These are phyloP conservation scores for Oryzias dopingdopingensis DNA, from an alignment of 2,797 vertebrate species.

Conservation along the genomic window DNA sequence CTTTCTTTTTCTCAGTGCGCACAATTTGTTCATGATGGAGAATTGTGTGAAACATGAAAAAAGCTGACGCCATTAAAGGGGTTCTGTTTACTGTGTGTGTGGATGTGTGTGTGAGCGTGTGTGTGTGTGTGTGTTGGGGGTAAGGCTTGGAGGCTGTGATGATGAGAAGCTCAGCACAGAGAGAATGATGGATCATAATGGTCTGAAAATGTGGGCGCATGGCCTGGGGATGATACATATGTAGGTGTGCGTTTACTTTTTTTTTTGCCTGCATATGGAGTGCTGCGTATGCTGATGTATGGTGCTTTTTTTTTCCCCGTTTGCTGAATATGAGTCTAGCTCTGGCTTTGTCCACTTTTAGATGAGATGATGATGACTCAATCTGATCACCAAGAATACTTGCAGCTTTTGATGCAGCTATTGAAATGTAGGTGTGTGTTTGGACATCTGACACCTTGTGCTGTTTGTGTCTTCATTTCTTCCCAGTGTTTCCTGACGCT, in stretches of 20 bases:
- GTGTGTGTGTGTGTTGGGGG: constrained; percentile 5
- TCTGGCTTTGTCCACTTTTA: background rate
- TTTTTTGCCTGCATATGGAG: constrained; percentile 1
- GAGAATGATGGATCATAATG: constrained; percentile 56
- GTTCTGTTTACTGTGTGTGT: constrained; percentile 31
- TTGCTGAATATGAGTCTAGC: constrained; percentile 9
- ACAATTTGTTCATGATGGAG: constrained; percentile 32
- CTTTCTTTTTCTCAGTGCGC: constrained; percentile 32
- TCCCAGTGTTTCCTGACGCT: constrained; percentile 22
- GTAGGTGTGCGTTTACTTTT: constrained; percentile 19
- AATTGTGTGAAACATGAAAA: constrained; percentile 37
- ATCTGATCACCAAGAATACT: constrained; percentile 21
- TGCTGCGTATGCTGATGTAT: constrained; percentile 18
- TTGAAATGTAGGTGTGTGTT: constrained; percentile 29
- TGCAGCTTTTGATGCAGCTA: constrained; percentile 9
- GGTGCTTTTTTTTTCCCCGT: constrained; percentile 7
- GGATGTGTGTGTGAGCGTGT: constrained; percentile 3
- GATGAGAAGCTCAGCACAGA: constrained; percentile 41
- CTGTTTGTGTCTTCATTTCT: constrained; percentile 5
- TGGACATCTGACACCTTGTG: constrained; percentile 34
- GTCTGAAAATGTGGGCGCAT: constrained; percentile 38
- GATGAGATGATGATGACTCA: constrained; percentile 34
- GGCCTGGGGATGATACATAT: constrained; percentile 29
- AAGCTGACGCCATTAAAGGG: constrained; percentile 33
- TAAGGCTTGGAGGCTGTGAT: constrained; percentile 32